A percentile compares a stretch with the other conserved stretches of the same genome.
phyloP scores from a whole-genome alignment of 1,140 invertebrate species.

The Drosophila simulans region DNA sequence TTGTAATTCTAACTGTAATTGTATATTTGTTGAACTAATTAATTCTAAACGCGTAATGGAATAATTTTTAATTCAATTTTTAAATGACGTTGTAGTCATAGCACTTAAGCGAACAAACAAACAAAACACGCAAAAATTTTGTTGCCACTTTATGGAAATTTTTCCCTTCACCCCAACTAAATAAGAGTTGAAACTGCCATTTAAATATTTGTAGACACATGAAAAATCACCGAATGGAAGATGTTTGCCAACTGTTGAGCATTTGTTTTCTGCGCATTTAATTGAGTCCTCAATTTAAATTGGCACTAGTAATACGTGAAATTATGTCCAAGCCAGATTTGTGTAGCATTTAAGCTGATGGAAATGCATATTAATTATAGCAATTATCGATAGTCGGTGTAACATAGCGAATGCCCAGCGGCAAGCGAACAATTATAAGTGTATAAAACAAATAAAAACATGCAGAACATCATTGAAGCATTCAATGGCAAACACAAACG shows the following conservation, averaged over 20 bases:
- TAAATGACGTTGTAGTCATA: conserved; percentile 82
- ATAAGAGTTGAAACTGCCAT: conserved; percentile 66
- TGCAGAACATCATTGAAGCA: conserved; percentile 15
- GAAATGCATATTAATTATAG: conserved; percentile 61
- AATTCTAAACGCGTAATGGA: conserved; percentile 53
- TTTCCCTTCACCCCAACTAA: conserved; percentile 21
- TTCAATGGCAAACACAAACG: conserved; percentile 32
- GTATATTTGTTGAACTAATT: conserved; percentile 75
- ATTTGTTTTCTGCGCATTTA: conserved; percentile 62
- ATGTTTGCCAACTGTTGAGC: conserved; percentile 38
- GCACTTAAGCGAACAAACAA: conserved; percentile 62
- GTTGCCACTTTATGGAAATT: conserved; percentile 48
- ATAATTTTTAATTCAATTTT: conserved; percentile 70
- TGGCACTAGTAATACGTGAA: conserved; percentile 25
- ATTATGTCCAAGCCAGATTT: conserved; percentile 51
- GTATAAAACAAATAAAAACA: conserved; percentile 56
- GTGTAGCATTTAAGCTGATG: conserved; percentile 66
- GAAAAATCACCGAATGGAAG: conserved; percentile 11
- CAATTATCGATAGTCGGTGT: conserved; percentile 61
- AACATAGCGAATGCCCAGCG: conserved; percentile 54
- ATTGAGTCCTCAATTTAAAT: conserved; percentile 53
- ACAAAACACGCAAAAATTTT: conserved; percentile 35
- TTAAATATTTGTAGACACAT: conserved; percentile 55
- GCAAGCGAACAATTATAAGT: conserved; percentile 69
- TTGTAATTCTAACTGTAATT: conserved; percentile 53